Percentiles rank a stretch among this genome's conserved stretches.
These are phyloP conservation scores for Antechinus flavipes DNA, from an alignment of 2,113 vertebrate species.

Conservation along the genomic window DNA sequence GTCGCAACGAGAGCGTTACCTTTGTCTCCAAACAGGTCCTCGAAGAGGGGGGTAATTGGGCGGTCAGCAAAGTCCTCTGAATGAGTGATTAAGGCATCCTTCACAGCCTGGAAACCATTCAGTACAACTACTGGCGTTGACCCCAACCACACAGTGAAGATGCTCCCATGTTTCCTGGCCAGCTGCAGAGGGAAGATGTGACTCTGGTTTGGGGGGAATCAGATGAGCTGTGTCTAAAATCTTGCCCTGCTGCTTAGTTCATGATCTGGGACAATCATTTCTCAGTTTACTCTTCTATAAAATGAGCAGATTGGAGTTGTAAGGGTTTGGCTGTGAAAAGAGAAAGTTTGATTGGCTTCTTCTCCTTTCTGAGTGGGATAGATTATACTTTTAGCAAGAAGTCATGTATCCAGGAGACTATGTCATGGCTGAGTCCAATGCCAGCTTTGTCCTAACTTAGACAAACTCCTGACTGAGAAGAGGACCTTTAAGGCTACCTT, in stretches of 20 bases:
- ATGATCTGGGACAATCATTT: not conserved
- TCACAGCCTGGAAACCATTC: conserved; percentile 77
- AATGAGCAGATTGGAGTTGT: not conserved
- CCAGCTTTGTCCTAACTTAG: not conserved
- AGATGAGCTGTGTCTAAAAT: too few relatives aligned
- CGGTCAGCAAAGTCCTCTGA: conserved; percentile 78
- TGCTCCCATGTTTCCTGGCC: conserved; percentile 71
- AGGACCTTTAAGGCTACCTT: not conserved
- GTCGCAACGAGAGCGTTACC: conserved; percentile 55
- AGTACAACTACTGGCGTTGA: conserved; percentile 68
- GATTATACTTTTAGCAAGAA: not conserved
- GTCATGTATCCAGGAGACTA: not conserved
- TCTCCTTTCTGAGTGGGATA: not conserved
- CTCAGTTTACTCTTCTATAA: not conserved
- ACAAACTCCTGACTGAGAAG: not conserved
- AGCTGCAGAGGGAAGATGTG: conserved; percentile 66
- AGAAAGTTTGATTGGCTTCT: not conserved
- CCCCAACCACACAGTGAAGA: conserved; percentile 81
- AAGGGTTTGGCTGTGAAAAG: not conserved
- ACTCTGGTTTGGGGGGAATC: not conserved
- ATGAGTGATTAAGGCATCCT: conserved; percentile 77
- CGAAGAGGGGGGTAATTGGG: conserved; percentile 72
- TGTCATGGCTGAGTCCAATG: not conserved
- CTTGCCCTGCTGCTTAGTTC: not conserved
- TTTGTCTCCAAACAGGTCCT: conserved; percentile 77